Conservation (phyloP, 2,888 invertebrate species). For the Prenolepis imparis region DNA sequence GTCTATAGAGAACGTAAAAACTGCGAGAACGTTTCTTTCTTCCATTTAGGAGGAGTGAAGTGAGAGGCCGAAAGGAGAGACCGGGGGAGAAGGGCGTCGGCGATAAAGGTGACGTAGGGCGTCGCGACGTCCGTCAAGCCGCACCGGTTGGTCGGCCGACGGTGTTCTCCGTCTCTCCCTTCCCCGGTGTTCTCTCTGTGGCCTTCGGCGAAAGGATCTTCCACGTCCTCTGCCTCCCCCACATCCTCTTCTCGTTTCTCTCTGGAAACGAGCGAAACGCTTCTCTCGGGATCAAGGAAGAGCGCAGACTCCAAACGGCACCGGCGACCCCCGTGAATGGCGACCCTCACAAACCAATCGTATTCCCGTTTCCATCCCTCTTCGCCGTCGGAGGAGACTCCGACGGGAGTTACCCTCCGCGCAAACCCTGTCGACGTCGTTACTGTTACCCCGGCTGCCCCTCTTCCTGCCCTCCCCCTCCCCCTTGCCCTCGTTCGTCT, state of each 20-base stretch:
- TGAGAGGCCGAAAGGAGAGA: conserved; percentile 56
- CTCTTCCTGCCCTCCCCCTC: conserved; percentile 53
- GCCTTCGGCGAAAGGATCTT: conserved; percentile 73
- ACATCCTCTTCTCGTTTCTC: conserved; percentile 72
- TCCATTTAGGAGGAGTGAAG: conserved; percentile 58
- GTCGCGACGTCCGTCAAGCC: conserved; percentile 86
- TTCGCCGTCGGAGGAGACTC: conserved; percentile 79
- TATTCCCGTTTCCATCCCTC: conserved; percentile 86
- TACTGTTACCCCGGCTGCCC: conserved; percentile 73
- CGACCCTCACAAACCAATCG: conserved; percentile 86
- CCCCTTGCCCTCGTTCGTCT: conserved; percentile 22
- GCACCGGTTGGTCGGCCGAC: conserved; percentile 82
- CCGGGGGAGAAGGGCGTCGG: conserved; percentile 76
- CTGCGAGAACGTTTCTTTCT: conserved; percentile 60
- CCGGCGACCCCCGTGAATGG: conserved; percentile 85
- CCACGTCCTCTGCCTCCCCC: conserved; percentile 68
- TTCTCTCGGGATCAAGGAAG: conserved; percentile 82
- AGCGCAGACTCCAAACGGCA: conserved; percentile 84
- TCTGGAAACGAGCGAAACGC: conserved; percentile 76
- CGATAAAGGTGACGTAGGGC: conserved; percentile 85
- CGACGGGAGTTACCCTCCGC: conserved; percentile 76
- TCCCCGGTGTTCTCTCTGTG: conserved; percentile 42
- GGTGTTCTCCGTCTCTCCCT: conserved; percentile 51
- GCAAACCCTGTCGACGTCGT: conserved; percentile 77
- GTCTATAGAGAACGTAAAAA: conserved; percentile 57